These are phyloP conservation scores for Neodontobutis hainanensis DNA, from an alignment of 2,113 vertebrate genomes.

Conservation along the genomic window DNA sequence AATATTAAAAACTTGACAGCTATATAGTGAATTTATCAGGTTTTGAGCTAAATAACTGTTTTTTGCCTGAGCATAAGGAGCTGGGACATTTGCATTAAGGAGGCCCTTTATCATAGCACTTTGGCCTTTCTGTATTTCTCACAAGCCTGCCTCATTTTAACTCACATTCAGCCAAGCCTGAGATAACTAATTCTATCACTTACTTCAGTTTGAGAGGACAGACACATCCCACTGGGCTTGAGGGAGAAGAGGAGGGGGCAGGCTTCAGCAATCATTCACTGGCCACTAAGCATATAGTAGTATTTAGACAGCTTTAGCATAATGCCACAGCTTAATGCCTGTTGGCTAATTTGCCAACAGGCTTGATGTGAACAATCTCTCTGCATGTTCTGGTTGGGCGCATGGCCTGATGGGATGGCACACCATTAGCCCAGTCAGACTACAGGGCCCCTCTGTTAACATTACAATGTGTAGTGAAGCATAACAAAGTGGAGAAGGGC, in stretches of 20 bases:
- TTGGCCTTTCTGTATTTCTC: constrained; percentile 7
- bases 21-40: constrained; percentile 40
- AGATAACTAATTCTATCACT: constrained; percentile 49
- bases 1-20: constrained; percentile 70
- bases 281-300: constrained; percentile 70
- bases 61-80: constrained; percentile 7
- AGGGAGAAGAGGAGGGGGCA: constrained; percentile 23
- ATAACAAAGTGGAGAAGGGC: constrained; percentile 59
- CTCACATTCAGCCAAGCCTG: constrained; percentile 27
- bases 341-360: constrained; percentile 73
- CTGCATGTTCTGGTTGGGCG: constrained; percentile 73
- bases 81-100: background rate
- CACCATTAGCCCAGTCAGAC: constrained; percentile 73
- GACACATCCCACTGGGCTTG: constrained; percentile 47
- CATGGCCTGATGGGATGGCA: constrained; percentile 74
- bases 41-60: constrained; percentile 41
- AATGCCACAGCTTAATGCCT: constrained; percentile 71
- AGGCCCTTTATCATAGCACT: background rate
- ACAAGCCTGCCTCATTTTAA: constrained; percentile 33
- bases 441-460: constrained; percentile 74
- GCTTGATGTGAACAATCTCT: constrained; percentile 75
- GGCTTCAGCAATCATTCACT: constrained; percentile 64
- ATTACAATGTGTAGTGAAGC: constrained; percentile 70
- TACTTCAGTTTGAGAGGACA: constrained; percentile 50
- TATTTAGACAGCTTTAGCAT: constrained; percentile 74